Evolutionary conservation across 2,888 invertebrate species (phyloP), one percentile per base, ranked within the genome.

Genomic region (Noctua pronuba): DNA sequence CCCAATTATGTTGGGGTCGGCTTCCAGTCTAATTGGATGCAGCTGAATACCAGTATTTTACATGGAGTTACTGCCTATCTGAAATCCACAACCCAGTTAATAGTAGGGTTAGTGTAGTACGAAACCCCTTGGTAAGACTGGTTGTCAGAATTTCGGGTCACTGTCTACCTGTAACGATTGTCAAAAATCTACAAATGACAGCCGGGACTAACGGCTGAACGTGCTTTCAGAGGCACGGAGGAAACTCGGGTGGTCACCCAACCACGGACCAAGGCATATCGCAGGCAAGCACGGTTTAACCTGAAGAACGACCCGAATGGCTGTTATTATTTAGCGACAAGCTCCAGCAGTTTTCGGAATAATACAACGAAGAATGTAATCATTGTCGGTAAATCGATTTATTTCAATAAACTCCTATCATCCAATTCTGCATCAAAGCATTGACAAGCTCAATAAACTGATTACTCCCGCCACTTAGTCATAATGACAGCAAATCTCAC

Each of bases 401-500:
- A 52, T 35, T 65, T 66, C 18, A 35, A 75, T 31, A 31, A 24
- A 41, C 5, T n/a, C 7, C 10, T 21, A 2, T 38, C 6, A 21
- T 55, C 0, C 64, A 35, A 28, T 46, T 65, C 18, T 38, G 11
- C 46, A 79, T 55, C 64, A 65, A 80, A 46, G 16, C 13, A 46
- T 64, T 64, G 10, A 55, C 24, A 65, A 49, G 18, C 11, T 13
- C 24, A 65, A 75, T 44, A 46, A 77, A 78, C 35, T 28, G 46
- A 81, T 81, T 55, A 65, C 31, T 77, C n/a, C 46, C 44, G 41
- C 49, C 60, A 79, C 58, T 75, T 77, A 58, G 28, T 69, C 31
- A 18, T 82, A 69, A 83, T 68, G 76, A 70, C 75, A 79, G 67
- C 58, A 86, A 87, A 80, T 86, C 75, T 79, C 75, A 80, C 77